These are phyloP conservation scores for Nothobranchius furzeri DNA, from an alignment of 2,113 vertebrate genomes.

Conservation along the genomic window DNA sequence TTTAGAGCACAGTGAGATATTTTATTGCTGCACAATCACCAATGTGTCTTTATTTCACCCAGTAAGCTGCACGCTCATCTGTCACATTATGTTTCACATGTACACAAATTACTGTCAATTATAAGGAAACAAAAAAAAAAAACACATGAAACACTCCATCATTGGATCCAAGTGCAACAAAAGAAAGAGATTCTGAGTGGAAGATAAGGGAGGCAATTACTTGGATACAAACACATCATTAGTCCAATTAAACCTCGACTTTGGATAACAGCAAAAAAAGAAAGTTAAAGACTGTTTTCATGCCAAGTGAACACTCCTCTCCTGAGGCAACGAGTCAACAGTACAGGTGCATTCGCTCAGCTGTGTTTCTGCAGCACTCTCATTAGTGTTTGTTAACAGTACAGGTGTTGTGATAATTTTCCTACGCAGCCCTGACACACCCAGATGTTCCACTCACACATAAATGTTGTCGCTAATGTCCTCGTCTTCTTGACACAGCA, in stretches of 20 bases:
- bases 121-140: slow-evolving; percentile 34
- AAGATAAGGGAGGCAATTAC: slow-evolving; percentile 58
- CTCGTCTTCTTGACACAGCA: slow-evolving; percentile 7
- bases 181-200: slow-evolving; percentile 35
- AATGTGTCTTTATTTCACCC: slow-evolving; percentile 10
- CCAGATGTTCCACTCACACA: slow-evolving; percentile 30
- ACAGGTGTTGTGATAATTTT: slow-evolving; percentile 73
- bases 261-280: slow-evolving; percentile 35
- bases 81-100: slow-evolving; percentile 40
- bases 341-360: slow-evolving; percentile 70
- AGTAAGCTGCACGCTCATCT: slow-evolving; percentile 25
- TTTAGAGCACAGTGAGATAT: slow-evolving; percentile 8
- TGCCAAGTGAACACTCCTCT: slow-evolving; percentile 51
- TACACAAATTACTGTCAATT: slow-evolving; percentile 54
- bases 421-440: slow-evolving; percentile 47
- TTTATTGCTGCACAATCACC: slow-evolving; percentile 14
- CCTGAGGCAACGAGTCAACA: slow-evolving; percentile 44
- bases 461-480: slow-evolving; percentile 4
- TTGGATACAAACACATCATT: slow-evolving; percentile 46
- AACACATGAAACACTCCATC: slow-evolving; percentile 27
- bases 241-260: slow-evolving; percentile 57
- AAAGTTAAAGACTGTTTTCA: slow-evolving; percentile 51
- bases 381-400: slow-evolving; percentile 74
- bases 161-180: slow-evolving; percentile 1
- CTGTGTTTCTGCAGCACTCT: slow-evolving; percentile 66